phyloP scores from a whole-genome alignment of 2,797 vertebrate species.

The Chloroceryle inda region DNA sequence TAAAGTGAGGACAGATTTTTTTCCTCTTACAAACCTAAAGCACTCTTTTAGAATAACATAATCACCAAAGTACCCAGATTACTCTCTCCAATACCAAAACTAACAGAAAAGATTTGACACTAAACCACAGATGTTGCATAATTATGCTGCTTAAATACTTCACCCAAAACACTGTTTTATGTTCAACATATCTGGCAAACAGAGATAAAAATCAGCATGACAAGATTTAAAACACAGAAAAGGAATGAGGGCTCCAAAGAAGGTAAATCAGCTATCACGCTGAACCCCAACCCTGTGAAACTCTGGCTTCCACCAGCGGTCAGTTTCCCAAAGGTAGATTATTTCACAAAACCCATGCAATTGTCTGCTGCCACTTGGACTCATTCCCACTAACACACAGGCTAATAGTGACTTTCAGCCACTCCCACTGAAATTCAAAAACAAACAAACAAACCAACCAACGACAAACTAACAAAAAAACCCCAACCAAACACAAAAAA shows the following conservation, averaged over 20 bases:
- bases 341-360: background rate
- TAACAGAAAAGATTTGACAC: background rate
- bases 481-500: no score
- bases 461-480: no score
- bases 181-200: background rate
- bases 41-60: background rate
- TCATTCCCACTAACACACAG: background rate
- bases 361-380: background rate
- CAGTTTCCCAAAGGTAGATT: background rate
- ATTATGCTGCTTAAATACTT: background rate
- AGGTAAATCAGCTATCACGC: background rate
- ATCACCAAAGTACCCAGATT: background rate
- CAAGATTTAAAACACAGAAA: background rate
- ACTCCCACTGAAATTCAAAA: no score
- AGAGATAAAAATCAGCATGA: background rate
- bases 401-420: background rate
- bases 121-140: background rate
- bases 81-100: background rate
- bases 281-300: background rate
- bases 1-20: background rate
- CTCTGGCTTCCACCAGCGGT: rapidly evolving
- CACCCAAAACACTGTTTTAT: background rate
- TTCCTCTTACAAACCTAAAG: background rate
- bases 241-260: background rate
- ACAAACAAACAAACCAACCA: no score